Base-by-base conservation (phyloP, 2,888 invertebrate species). In the Polyommatus icarus region DNA sequence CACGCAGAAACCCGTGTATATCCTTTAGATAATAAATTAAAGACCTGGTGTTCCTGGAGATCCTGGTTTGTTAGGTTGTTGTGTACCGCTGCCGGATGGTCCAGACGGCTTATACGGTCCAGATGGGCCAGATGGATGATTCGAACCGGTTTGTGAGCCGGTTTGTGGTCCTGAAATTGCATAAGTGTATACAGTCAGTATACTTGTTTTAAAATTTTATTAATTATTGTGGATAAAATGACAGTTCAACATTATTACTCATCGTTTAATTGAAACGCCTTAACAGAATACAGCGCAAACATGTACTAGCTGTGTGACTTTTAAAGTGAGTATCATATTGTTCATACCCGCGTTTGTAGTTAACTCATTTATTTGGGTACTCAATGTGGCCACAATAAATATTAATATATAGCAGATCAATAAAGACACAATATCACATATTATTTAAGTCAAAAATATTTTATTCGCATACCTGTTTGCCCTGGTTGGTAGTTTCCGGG, bases 81-180 rank as follows among this genome's bases (percentile, higher is more conserved):
- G 29, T 32, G 67, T 79, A 79, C 6, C 79, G 78, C 7, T 24
- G 12, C 82, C 82, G n/a, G 81, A 80, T 0, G 76, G 10, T 24
- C 61, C 61, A 61, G 20, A 46, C 46, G 46, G 46, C 0, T 46
- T 10, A 10, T 10, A 46, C 46, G 46, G 46, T 46, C 10, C 24
- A 20, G 40, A 40, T 40, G 40, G 40, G 3, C 40, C 18, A 54
- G 54, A 15, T 54, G 54, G 54, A 6, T 75, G 54, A 50, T 40
- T 32, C 3, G 77, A 71, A 82, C 82, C 8, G 40, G 40, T 84
- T 82, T 59, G 82, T 79, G n/a, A n/a, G 0, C 79, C 78, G 71
- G 71, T 72, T 72, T n/a, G 71, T 3, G 36, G 10, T 40, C 40
- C 71, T 72, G 20, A 4, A 72, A 72, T 72, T 71, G 15, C 15